Conservation (phyloP, 2,888 invertebrate genomes). For the Actias luna region DNA sequence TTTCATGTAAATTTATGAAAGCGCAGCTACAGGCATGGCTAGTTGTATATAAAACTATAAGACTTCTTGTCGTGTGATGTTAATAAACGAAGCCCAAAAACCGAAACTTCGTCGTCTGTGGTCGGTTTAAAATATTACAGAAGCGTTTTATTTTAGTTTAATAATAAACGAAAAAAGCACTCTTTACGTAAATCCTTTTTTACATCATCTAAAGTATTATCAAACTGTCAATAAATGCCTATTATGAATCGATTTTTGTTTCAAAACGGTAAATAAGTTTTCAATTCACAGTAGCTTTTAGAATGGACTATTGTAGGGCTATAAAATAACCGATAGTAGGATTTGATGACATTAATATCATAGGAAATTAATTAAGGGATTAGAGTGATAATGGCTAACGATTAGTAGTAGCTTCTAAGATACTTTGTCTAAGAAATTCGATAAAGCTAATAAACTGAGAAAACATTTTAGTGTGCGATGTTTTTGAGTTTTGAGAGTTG, state of each 20-base stretch:
- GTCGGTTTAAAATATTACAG: background rate
- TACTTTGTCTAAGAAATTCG: too few relatives aligned
- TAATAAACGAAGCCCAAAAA: too few relatives aligned
- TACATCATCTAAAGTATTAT: slow-evolving; percentile 22
- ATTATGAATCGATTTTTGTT: slow-evolving; percentile 41
- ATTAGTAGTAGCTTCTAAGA: too few relatives aligned
- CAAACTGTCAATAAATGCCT: slow-evolving; percentile 36
- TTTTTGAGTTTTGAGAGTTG: too few relatives aligned
- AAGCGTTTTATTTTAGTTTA: background rate
- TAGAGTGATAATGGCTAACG: too few relatives aligned
- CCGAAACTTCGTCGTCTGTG: too few relatives aligned
- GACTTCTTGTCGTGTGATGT: too few relatives aligned
- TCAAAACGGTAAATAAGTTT: slow-evolving; percentile 32
- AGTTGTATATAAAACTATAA: too few relatives aligned
- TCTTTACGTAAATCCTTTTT: background rate
- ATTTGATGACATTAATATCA: background rate
- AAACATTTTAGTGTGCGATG: too few relatives aligned
- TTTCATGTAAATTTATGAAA: too few relatives aligned
- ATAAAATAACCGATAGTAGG: slow-evolving; percentile 28
- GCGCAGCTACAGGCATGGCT: too few relatives aligned
- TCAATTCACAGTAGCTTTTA: slow-evolving; percentile 44
- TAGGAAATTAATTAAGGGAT: background rate
- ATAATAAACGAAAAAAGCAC: background rate
- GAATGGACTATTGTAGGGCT: slow-evolving; percentile 37
- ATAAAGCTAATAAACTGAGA: too few relatives aligned